phyloP scores from a whole-genome alignment of 2,888 invertebrate genomes.

The Diarsia rubi region DNA sequence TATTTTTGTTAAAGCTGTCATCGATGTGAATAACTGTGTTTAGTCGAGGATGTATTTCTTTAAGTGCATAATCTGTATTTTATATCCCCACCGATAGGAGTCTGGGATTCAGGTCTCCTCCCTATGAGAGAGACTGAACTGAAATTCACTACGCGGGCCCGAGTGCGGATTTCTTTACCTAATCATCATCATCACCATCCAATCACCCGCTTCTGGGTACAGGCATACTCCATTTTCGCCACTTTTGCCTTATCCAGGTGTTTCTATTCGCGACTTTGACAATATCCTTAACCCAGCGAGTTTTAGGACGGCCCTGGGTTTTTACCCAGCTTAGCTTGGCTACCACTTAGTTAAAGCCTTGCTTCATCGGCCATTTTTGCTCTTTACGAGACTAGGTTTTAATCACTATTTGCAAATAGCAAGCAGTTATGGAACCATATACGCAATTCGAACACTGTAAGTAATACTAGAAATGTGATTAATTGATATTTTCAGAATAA shows the following conservation, averaged over 20 bases:
- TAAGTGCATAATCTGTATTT: neutral
- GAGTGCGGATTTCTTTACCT: neutral
- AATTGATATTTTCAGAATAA: slow-evolving; percentile 3
- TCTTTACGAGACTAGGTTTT: no score
- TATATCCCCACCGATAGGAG: neutral
- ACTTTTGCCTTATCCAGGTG: no score
- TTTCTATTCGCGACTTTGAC: no score
- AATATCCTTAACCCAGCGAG: no score
- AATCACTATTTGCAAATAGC: neutral
- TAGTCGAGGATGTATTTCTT: neutral
- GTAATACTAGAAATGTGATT: neutral
- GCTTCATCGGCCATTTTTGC: no score
- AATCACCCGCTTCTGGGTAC: no score
- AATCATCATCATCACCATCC: no score
- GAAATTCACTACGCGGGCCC: neutral
- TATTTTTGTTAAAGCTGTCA: neutral
- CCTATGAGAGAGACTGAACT: neutral
- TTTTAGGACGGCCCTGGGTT: no score
- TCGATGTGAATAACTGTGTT: neutral
- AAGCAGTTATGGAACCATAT: neutral
- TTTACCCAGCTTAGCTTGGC: no score
- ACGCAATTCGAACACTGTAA: no score
- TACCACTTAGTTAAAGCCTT: no score
- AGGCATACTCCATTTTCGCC: no score
- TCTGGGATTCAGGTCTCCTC: neutral